Percentiles rank a stretch among this genome's conserved stretches.
Conservation (phyloP, 2,113 vertebrate species). For the Arvicanthis niloticus region DNA sequence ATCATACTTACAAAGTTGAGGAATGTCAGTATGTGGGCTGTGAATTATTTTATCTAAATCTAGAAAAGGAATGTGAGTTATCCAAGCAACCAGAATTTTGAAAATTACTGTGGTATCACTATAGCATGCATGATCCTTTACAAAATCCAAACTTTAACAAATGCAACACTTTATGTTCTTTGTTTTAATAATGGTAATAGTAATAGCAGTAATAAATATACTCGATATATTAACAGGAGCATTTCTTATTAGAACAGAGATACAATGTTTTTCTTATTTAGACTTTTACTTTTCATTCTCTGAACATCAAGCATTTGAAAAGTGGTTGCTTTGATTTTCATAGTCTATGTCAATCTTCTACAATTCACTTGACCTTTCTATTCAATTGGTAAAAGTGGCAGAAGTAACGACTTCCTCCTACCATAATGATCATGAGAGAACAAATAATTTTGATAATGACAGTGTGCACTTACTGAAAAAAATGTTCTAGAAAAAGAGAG, state of each 20-base stretch:
- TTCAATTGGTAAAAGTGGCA: conserved; percentile 29
- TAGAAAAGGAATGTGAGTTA: neutral
- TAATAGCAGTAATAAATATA: neutral
- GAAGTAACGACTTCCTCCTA: conserved; percentile 67
- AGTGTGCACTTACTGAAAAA: conserved; percentile 50
- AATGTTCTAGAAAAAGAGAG: conserved; percentile 50
- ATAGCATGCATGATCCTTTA: neutral
- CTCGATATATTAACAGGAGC: accelerated
- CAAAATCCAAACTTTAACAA: neutral
- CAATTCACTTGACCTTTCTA: conserved; percentile 72
- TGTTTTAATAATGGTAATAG: neutral
- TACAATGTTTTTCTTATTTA: conserved; percentile 4
- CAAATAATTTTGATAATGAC: conserved; percentile 71
- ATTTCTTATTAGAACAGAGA: neutral
- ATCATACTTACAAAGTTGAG: neutral
- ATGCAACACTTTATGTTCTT: neutral
- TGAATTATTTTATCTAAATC: neutral
- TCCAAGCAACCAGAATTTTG: neutral
- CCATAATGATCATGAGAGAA: conserved; percentile 61
- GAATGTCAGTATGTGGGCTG: neutral
- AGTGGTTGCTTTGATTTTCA: conserved; percentile 66
- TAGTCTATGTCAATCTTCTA: conserved; percentile 45
- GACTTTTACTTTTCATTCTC: conserved; percentile 20
- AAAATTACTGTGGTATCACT: neutral
- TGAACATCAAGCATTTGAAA: conserved; percentile 29